Percentiles rank a stretch among this genome's conserved stretches.
phyloP scores from a whole-genome alignment of 2,113 vertebrate genomes.

The Poicephalus meyeri region DNA sequence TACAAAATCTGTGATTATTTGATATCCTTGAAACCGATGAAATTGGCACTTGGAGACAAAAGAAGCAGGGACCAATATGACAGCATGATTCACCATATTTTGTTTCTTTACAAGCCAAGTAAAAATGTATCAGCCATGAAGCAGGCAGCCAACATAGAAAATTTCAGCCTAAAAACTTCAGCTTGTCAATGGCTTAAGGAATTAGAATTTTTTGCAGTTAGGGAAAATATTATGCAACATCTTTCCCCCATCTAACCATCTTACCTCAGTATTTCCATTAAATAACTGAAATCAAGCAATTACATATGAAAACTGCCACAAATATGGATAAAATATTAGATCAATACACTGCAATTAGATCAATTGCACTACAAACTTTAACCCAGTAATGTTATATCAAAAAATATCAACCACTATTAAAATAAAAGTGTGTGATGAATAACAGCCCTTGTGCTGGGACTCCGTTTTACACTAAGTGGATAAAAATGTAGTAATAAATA shows the following conservation, averaged over 20 bases:
- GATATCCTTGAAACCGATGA: neutral
- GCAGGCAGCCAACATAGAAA: neutral
- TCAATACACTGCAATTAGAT: neutral
- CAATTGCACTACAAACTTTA: neutral
- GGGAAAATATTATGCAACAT: neutral
- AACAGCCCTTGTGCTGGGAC: neutral
- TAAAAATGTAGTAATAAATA: neutral
- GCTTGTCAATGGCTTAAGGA: neutral
- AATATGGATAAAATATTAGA: neutral
- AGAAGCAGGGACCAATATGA: neutral
- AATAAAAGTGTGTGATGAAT: neutral
- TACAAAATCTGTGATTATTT: neutral
- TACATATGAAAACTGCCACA: neutral
- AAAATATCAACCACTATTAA: neutral
- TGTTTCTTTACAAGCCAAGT: neutral
- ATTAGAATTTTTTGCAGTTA: neutral
- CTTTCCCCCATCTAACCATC: neutral
- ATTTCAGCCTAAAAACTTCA: neutral
- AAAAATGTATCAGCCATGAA: neutral
- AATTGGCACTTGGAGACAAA: neutral
- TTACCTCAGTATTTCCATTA: neutral
- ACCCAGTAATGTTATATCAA: neutral
- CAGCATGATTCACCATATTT: neutral
- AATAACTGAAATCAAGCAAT: neutral
- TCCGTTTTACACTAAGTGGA: neutral